A percentile compares a stretch with the other conserved stretches of the same genome.
Evolutionary conservation across 64 coral and sea anemone genomes (phyloP).

Genomic region (Platygyra sinensis): DNA sequence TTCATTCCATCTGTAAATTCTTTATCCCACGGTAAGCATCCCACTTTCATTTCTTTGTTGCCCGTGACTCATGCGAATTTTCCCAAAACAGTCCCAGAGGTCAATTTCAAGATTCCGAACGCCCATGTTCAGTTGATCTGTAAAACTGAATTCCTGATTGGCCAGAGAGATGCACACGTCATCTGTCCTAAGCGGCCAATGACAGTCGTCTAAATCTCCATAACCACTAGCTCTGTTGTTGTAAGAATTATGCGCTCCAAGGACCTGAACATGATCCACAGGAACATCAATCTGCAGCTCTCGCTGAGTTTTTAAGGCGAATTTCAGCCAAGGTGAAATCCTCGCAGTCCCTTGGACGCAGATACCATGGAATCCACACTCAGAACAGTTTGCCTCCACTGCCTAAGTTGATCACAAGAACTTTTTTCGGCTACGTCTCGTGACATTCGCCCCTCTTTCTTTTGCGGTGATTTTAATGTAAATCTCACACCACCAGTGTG

Average conservation of each 20-base stretch:
- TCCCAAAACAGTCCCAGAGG: constrained; percentile 67
- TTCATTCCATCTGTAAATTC: constrained; percentile 59
- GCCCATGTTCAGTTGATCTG: constrained; percentile 69
- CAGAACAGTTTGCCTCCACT: constrained; percentile 55
- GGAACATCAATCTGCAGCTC: constrained; percentile 57
- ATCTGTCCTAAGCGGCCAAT: constrained; percentile 43
- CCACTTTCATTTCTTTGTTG: constrained; percentile 19
- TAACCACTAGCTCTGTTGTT: constrained; percentile 69
- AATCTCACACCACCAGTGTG: neutral
- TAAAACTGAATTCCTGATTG: constrained; percentile 85
- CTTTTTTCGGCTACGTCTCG: no score
- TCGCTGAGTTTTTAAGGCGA: constrained; percentile 65
- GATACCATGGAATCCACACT: constrained; percentile 66
- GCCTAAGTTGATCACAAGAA: constrained; percentile 53
- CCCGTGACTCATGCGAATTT: constrained; percentile 78
- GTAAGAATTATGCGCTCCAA: constrained; percentile 68
- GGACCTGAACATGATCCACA: constrained; percentile 49
- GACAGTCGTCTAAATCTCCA: constrained; percentile 58
- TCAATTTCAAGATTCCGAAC: constrained; percentile 68
- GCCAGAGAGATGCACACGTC: constrained; percentile 59
- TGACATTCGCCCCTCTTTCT: no score
- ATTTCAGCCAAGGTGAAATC: constrained; percentile 59
- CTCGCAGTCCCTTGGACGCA: constrained; percentile 47
- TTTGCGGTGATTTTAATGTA: no score
- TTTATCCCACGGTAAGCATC: constrained; percentile 65